Percentiles rank a stretch among this genome's conserved stretches.
Evolutionary conservation across 1,140 invertebrate genomes (phyloP).

Genomic region (Calephelis nemesis): DNA sequence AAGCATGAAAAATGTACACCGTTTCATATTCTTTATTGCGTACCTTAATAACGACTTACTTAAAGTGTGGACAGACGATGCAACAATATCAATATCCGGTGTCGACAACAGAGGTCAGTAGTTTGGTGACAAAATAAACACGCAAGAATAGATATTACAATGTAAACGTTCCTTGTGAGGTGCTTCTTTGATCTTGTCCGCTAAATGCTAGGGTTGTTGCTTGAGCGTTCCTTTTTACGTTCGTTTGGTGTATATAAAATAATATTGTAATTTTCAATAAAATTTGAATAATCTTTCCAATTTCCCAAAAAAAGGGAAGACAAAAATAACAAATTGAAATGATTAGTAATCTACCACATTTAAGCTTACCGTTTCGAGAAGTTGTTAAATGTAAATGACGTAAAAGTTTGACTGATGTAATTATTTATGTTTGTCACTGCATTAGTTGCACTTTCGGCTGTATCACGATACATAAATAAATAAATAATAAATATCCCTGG

Average conservation of each 20-base stretch:
- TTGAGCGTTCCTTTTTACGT: not conserved
- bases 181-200: slow-evolving; percentile 66
- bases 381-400: too few relatives aligned
- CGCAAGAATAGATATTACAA: slow-evolving; percentile 51
- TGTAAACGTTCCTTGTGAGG: slow-evolving; percentile 58
- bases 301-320: too few relatives aligned
- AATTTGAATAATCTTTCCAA: too few relatives aligned
- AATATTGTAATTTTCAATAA: not conserved
- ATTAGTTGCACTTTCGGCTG: too few relatives aligned
- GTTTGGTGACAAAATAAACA: slow-evolving; percentile 53
- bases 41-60: not conserved
- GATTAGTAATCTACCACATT: too few relatives aligned
- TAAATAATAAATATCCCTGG: too few relatives aligned
- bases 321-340: too few relatives aligned
- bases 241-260: not conserved
- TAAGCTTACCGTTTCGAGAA: too few relatives aligned
- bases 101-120: slow-evolving; percentile 47
- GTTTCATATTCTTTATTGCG: not conserved
- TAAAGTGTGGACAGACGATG: slow-evolving; percentile 21
- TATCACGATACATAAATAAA: too few relatives aligned
- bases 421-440: too few relatives aligned
- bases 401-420: too few relatives aligned
- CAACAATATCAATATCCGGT: slow-evolving; percentile 49
- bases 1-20: not conserved
- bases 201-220: slow-evolving; percentile 37